phyloP scores from a whole-genome alignment of 2,797 vertebrate genomes.

The Helostoma temminkii region DNA sequence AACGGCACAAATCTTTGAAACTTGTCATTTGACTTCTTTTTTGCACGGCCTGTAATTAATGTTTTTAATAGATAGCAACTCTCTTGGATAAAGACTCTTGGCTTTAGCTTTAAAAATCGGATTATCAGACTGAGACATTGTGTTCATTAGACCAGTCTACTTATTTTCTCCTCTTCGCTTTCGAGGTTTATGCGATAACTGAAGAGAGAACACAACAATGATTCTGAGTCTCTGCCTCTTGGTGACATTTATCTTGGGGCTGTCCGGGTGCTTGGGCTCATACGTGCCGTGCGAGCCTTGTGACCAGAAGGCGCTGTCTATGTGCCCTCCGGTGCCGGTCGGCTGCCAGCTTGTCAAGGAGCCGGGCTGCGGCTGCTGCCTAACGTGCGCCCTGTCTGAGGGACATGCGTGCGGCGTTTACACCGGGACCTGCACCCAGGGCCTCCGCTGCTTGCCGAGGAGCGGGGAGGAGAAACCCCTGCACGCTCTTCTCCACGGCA shows the following conservation, averaged over 20 bases:
- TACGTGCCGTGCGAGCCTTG: slow-evolving; percentile 98
- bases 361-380: slow-evolving; percentile 98
- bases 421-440: slow-evolving; percentile 94
- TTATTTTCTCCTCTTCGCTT: slow-evolving; percentile 59
- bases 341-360: slow-evolving; percentile 98
- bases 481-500: slow-evolving; percentile 95
- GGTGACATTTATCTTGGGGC: slow-evolving; percentile 88
- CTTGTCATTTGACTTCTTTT: slow-evolving; percentile 37
- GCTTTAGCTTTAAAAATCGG: slow-evolving; percentile 80
- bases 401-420: slow-evolving; percentile 97
- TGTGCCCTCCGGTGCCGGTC: slow-evolving; percentile 93
- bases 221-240: slow-evolving; percentile 85
- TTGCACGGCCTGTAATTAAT: slow-evolving; percentile 46
- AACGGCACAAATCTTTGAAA: slow-evolving; percentile 37
- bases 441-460: slow-evolving; percentile 93
- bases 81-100: slow-evolving; percentile 81
- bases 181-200: slow-evolving; percentile 56
- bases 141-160: slow-evolving; percentile 71
- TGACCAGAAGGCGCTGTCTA: slow-evolving; percentile 94
- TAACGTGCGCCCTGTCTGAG: slow-evolving; percentile 95
- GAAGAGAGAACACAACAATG: slow-evolving; percentile 72
- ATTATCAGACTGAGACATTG: slow-evolving; percentile 81
- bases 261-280: slow-evolving; percentile 89
- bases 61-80: slow-evolving; percentile 60
- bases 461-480: slow-evolving; percentile 97